These are phyloP conservation scores for Urophycis tenuis DNA, from an alignment of 2,797 vertebrate species.

Conservation along the genomic window DNA sequence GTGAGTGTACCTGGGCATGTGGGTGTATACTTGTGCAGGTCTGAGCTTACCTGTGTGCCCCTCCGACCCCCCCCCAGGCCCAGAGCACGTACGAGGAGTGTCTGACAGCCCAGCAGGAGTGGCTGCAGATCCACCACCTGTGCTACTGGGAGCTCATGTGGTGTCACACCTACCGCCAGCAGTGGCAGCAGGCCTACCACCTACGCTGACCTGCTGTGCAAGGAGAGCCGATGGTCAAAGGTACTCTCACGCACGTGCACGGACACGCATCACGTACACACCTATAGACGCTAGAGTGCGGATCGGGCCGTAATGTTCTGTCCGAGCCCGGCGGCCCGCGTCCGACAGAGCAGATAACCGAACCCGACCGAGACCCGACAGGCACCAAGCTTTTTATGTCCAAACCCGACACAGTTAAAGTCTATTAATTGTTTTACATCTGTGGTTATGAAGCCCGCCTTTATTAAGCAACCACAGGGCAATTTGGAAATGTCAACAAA, in stretches of 20 bases:
- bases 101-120: slow-evolving; percentile 85
- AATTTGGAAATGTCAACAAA: no score
- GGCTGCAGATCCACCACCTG: slow-evolving; percentile 94
- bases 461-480: no score
- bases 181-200: slow-evolving; percentile 85
- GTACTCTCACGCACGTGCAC: slow-evolving; percentile 53
- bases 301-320: no score
- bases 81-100: slow-evolving; percentile 80
- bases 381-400: no score
- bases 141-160: slow-evolving; percentile 99
- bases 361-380: no score
- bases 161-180: slow-evolving; percentile 84
- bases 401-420: no score
- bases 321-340: no score
- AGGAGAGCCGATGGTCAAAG: slow-evolving; percentile 97
- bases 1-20: not conserved
- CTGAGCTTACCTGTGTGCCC: not conserved
- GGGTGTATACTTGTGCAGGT: not conserved
- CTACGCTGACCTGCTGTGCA: slow-evolving; percentile 86
- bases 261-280: not conserved
- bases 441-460: no score
- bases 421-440: no score
- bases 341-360: no score
- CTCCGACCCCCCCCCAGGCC: slow-evolving; percentile 73
- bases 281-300: not conserved